These are phyloP conservation scores for Panthera uncia DNA, from an alignment of 2,113 vertebrate species.

Conservation along the genomic window DNA sequence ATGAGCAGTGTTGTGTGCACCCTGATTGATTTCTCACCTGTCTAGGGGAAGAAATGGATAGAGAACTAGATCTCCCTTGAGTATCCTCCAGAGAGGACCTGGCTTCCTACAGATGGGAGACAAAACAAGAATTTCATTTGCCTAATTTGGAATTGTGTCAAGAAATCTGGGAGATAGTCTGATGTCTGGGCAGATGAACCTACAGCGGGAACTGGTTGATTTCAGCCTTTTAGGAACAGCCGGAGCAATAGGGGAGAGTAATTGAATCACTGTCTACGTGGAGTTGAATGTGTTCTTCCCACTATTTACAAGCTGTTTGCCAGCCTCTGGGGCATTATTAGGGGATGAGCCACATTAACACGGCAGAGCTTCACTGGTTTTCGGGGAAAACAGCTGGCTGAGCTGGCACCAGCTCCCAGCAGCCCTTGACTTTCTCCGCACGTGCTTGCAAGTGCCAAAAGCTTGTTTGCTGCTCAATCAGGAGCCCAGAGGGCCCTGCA, in stretches of 20 bases:
- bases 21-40: neutral
- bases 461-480: neutral
- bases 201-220: neutral
- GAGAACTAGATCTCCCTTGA: neutral
- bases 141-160: slow-evolving; percentile 46
- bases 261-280: slow-evolving; percentile 66
- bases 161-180: neutral
- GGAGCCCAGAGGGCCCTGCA: neutral
- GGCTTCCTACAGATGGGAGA: neutral
- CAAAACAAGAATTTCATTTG: neutral
- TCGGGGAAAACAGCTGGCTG: slow-evolving; percentile 77
- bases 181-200: neutral
- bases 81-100: neutral
- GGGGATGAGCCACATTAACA: slow-evolving; percentile 62
- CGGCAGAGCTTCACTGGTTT: slow-evolving; percentile 63
- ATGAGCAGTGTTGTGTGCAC: neutral
- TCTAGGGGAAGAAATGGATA: neutral
- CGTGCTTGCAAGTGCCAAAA: neutral
- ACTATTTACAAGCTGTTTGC: slow-evolving; percentile 75
- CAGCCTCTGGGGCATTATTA: slow-evolving; percentile 70
- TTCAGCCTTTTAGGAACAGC: slow-evolving; percentile 49
- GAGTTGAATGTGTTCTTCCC: slow-evolving; percentile 70
- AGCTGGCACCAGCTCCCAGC: slow-evolving; percentile 55
- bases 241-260: slow-evolving; percentile 48
- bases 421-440: slow-evolving; percentile 33